phyloP scores from a whole-genome alignment of 1,140 invertebrate species.

The Drosophila ercepeae region DNA sequence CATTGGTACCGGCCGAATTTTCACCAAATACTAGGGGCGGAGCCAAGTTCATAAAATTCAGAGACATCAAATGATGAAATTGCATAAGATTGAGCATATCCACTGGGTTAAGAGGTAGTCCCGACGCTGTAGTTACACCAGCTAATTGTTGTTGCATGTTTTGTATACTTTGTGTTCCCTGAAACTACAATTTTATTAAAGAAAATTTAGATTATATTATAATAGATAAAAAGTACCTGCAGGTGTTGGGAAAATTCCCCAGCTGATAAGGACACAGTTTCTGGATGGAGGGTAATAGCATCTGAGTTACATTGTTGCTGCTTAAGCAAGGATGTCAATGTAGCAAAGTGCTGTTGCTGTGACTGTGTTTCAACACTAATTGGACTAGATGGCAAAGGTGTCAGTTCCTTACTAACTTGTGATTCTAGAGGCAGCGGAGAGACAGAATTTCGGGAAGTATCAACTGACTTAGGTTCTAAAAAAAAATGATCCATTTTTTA shows the following conservation, averaged over 20 bases:
- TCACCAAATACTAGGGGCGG: constrained; percentile 80
- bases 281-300: constrained; percentile 3
- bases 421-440: constrained; percentile 27
- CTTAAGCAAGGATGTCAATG: constrained; percentile 52
- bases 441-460: background rate
- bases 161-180: constrained; percentile 60
- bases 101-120: constrained; percentile 73
- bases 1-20: constrained; percentile 1
- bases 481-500: too few relatives aligned
- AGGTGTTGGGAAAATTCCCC: constrained; percentile 38
- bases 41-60: constrained; percentile 83
- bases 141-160: constrained; percentile 77
- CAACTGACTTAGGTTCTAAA: constrained; percentile 10
- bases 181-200: constrained; percentile 25
- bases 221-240: constrained; percentile 17
- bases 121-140: constrained; percentile 42
- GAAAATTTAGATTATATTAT: background rate
- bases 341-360: constrained; percentile 60
- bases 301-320: constrained; percentile 55
- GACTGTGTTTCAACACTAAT: constrained; percentile 17
- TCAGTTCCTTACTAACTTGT: constrained; percentile 27
- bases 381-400: constrained; percentile 26
- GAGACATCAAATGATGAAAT: constrained; percentile 88
- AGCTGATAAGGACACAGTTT: constrained; percentile 12
- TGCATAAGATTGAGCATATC: constrained; percentile 92